These are phyloP conservation scores for Falcunculus frontatus DNA, from an alignment of 2,113 vertebrate species.

Conservation along the genomic window DNA sequence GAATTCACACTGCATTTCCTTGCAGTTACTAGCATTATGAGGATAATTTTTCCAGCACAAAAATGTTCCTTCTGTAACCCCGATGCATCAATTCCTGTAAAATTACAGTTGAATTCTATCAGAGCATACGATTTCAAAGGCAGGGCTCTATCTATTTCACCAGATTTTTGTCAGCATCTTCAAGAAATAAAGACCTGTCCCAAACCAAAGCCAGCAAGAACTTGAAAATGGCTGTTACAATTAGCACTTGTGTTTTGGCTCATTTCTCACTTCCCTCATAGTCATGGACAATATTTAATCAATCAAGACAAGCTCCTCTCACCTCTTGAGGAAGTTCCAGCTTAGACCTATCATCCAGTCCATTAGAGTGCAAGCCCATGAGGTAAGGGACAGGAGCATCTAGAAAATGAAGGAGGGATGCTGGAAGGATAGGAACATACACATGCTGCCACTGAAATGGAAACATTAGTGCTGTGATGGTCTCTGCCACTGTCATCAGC, in stretches of 20 bases:
- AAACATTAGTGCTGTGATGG: constrained; percentile 84
- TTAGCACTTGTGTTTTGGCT: not conserved
- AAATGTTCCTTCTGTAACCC: not conserved
- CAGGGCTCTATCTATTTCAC: not conserved
- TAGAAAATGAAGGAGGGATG: constrained; percentile 85
- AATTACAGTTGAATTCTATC: not conserved
- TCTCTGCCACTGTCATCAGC: constrained; percentile 87
- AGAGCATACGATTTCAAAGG: not conserved
- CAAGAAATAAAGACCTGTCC: not conserved
- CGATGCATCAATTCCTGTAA: not conserved
- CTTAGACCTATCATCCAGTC: constrained; percentile 82
- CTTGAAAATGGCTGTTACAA: not conserved
- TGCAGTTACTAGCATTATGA: not conserved
- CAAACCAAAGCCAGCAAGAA: not conserved
- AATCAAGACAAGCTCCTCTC: not conserved
- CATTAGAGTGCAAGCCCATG: constrained; percentile 86
- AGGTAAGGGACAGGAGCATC: constrained; percentile 85
- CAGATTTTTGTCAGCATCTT: not conserved
- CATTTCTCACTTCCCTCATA: not conserved
- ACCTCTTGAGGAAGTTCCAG: constrained; percentile 95
- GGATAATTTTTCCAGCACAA: not conserved
- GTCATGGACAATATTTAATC: not conserved
- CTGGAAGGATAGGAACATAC: constrained; percentile 85
- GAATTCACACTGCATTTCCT: not conserved
- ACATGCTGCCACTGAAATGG: constrained; percentile 88